These are phyloP conservation scores for Agonopterix subpropinquella DNA, from an alignment of 2,888 invertebrate genomes.

Conservation along the genomic window DNA sequence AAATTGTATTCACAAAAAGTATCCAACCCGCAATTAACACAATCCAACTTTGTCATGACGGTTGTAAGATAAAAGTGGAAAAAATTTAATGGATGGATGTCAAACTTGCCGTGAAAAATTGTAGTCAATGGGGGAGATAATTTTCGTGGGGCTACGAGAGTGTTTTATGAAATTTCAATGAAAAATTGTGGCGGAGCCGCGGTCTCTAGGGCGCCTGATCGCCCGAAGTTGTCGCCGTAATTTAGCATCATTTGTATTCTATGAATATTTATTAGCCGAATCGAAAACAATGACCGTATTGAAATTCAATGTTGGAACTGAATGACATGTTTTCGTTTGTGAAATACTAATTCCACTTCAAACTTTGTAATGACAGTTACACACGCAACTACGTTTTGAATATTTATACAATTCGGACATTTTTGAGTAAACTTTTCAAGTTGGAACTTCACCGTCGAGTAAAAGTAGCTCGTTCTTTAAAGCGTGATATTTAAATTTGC, in stretches of 20 bases:
- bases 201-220: conserved; percentile 35
- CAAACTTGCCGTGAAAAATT: conserved; percentile 71
- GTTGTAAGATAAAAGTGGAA: conserved; percentile 59
- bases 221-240: conserved; percentile 42
- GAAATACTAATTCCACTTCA: conserved; percentile 9
- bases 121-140: conserved; percentile 53
- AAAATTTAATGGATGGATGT: conserved; percentile 67
- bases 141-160: conserved; percentile 50
- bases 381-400: conserved; percentile 8
- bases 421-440: conserved; percentile 17
- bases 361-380: conserved; percentile 18
- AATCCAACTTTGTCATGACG: conserved; percentile 55
- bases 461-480: conserved; percentile 37
- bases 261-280: conserved; percentile 63
- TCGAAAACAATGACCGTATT: conserved; percentile 56
- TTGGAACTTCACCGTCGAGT: conserved; percentile 18
- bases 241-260: conserved; percentile 58
- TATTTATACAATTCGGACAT: conserved; percentile 9
- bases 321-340: conserved; percentile 37
- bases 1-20: conserved; percentile 25
- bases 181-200: conserved; percentile 46
- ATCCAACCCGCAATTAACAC: conserved; percentile 60
- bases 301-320: conserved; percentile 36
- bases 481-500: conserved; percentile 71
- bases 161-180: conserved; percentile 59